phyloP scores from a whole-genome alignment of 2,888 invertebrate genomes.

The Andrena camellia region DNA sequence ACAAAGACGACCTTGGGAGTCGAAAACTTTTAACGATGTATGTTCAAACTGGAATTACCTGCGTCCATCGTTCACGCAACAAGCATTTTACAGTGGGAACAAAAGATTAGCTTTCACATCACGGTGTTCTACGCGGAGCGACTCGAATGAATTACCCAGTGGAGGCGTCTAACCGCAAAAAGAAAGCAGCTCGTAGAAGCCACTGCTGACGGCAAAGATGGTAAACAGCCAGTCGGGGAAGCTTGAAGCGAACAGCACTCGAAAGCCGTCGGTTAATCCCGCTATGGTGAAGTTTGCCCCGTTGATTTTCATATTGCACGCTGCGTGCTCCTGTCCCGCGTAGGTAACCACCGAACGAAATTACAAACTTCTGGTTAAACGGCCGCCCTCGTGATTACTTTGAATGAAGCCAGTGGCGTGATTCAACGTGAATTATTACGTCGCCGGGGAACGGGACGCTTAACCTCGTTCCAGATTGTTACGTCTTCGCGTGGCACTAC shows the following conservation, averaged over 20 bases:
- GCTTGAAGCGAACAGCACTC: background rate
- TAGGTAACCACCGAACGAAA: conserved; percentile 37
- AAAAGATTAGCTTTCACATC: too few relatives aligned
- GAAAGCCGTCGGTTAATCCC: background rate
- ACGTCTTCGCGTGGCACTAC: conserved; percentile 18
- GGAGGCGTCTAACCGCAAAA: background rate
- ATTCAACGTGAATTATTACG: conserved; percentile 46
- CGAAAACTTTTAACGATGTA: too few relatives aligned
- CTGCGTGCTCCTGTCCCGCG: background rate
- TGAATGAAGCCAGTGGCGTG: conserved; percentile 45
- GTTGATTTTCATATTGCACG: conserved; percentile 35
- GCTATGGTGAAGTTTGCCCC: background rate
- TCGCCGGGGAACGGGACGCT: conserved; percentile 41
- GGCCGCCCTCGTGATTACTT: background rate
- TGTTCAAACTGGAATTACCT: too few relatives aligned
- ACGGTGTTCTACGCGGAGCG: too few relatives aligned
- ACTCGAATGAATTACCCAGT: too few relatives aligned
- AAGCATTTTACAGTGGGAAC: too few relatives aligned
- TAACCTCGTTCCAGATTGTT: conserved; percentile 57
- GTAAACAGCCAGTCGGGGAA: background rate
- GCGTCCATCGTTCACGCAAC: too few relatives aligned
- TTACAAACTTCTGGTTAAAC: conserved; percentile 42
- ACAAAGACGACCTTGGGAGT: too few relatives aligned
- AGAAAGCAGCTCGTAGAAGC: background rate
- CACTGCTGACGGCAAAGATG: background rate